phyloP scores from a whole-genome alignment of 2,888 invertebrate species.

The Acleris holmiana region DNA sequence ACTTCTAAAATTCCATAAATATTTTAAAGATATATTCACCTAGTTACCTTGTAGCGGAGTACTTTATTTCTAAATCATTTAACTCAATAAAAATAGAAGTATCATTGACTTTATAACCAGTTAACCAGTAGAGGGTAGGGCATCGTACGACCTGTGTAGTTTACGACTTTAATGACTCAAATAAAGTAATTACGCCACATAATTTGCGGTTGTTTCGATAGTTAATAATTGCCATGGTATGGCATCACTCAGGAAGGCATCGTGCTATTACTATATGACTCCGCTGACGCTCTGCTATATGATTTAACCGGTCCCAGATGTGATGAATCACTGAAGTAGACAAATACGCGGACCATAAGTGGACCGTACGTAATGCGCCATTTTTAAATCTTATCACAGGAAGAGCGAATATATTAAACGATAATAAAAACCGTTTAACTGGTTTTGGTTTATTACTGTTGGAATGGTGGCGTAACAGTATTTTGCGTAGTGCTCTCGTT shows the following conservation, averaged over 20 bases:
- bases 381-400: conserved; percentile 22
- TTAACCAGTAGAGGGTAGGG: no score
- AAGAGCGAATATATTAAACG: conserved; percentile 10
- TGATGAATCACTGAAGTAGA: conserved; percentile 34
- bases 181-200: no score
- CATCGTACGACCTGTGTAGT: no score
- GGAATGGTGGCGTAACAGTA: background rate
- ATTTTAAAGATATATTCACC: no score
- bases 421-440: conserved; percentile 10
- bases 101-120: no score
- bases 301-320: conserved; percentile 34
- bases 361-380: conserved; percentile 16
- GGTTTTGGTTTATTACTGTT: conserved; percentile 4
- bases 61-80: no score
- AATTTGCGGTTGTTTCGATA: no score
- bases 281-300: conserved; percentile 8
- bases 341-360: conserved; percentile 29
- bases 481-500: background rate
- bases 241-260: conserved; percentile 11
- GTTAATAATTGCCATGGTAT: background rate
- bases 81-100: no score
- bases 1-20: no score
- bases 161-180: no score
- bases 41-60: no score
- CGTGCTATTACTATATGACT: background rate